Evolutionary conservation across 2,113 vertebrate genomes (phyloP), one percentile per base, ranked within the genome.

Genomic region (Sinocyclocheilus grahami): DNA sequence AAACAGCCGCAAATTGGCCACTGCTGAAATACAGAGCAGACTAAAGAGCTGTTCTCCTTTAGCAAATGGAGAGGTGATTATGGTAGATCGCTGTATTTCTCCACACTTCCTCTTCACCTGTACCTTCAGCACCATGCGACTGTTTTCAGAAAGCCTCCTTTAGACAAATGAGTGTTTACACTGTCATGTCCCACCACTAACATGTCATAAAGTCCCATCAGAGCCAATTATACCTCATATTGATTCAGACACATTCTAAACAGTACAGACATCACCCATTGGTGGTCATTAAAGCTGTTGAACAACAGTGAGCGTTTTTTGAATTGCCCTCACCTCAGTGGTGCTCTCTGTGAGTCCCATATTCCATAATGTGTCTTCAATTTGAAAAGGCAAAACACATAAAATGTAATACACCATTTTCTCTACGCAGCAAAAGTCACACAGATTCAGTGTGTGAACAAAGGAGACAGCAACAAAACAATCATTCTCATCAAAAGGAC

Each of bases 121-220:
- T 91, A 93, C 88, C 20, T 42, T 87, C 83, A 83, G 82, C 84
- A 90, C 87, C 83, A 58, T 75, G 84, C 89, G 87, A 83, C 88
- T 60, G 78, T 48, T 24, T 48, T 37, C 88, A 91, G 88, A 92
- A 86, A 93, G 89, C 90, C 91, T 91, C 89, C 90, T 91, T 87
- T 89, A 86, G 87, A 86, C 87, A 90, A 93, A 94, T 93, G 89
- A 91, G 90, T 90, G 91, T 92, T 94, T 93, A 92, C 88, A 88
- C 86, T 92, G 90, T 91, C 83, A 92, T 67, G 87, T 84, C 92
- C 92, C 90, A 88, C 91, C 90, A 92, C 80, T 91, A 91, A 80
- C 71, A 60, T 91, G 91, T 92, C 92, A 93, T 94, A 90, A 92
- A 92, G 92, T 93, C 91, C 92, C 93, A 94, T 94, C 93, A 88